Base-by-base conservation (phyloP, 2,888 invertebrate species). In the Phalera bucephala region DNA sequence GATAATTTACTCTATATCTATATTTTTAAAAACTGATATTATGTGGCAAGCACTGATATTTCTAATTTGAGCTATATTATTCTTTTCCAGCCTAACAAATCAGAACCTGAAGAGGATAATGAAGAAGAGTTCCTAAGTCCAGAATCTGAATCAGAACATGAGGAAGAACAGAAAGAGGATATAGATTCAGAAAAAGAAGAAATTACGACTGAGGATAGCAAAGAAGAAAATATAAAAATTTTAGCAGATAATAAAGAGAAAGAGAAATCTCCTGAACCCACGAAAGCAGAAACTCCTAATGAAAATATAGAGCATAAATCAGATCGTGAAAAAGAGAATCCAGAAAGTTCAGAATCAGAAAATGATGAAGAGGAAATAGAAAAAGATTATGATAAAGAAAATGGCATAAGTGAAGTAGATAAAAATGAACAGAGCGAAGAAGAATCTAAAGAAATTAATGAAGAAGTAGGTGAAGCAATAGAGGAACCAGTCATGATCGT, bases 401-500 rank as follows among this genome's bases (percentile, higher is more conserved):
- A 19, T 27, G 27, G n/a, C 22, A 9, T n/a, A 19, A 1, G 15
- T 20, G 17, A 36, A 28, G 3, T 17, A 5, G 12, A 17, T 29
- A 27, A 41, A 31, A 32, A 12, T 39, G 22, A 22, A 25, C 17
- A 36, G 40, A 42, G 27, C 32, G 21, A 23, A 15, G 33, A 47
- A 36, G 38, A 42, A 33, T 31, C 6, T 20, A 23, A n/a, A 19
- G 27, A 27, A 29, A 17, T 3, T 22, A 23, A 34, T 36, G 63
- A 65, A 36, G 65, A 65, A 58, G 58, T 94, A 7, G 86, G 94
- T 15, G 93, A 93, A 61, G 91, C 92, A 31, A 93, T 95, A 58
- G 94, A 94, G 75, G 95, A 95, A 65, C 94, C 95, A 11, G 80
- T 93, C 2, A 91, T 95, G 89, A 73, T 93, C 58, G 90, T 95